Evolutionary conservation across 2,797 vertebrate species (phyloP).

Genomic region (Euthynnus affinis): DNA sequence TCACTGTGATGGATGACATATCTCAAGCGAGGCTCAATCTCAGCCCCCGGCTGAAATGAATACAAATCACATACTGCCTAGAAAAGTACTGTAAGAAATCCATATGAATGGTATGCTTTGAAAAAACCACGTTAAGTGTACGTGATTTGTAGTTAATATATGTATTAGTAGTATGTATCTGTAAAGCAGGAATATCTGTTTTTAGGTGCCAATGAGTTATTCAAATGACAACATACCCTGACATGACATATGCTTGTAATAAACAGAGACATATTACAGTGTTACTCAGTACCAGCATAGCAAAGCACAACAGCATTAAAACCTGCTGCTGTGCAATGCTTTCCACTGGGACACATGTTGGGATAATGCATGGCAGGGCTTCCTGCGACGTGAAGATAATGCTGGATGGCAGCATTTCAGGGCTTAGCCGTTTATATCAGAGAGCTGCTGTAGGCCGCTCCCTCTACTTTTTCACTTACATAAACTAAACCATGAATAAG

Average conservation of each 20-base stretch:
- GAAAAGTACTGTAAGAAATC: background rate
- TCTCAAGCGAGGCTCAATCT: slow-evolving; percentile 9
- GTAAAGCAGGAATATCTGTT: background rate
- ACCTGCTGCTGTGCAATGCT: slow-evolving; percentile 40
- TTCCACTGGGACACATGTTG: slow-evolving; percentile 52
- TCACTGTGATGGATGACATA: slow-evolving; percentile 57
- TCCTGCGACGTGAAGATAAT: slow-evolving; percentile 71
- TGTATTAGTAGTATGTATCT: background rate
- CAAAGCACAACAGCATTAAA: slow-evolving; percentile 27
- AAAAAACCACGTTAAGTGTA: background rate
- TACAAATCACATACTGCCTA: slow-evolving; percentile 37
- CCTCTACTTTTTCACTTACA: slow-evolving; percentile 37
- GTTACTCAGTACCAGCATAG: background rate
- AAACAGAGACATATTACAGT: slow-evolving; percentile 20
- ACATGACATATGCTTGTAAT: slow-evolving; percentile 26
- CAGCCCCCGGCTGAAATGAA: slow-evolving; percentile 32
- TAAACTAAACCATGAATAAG: slow-evolving; percentile 56
- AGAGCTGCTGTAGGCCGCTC: slow-evolving; percentile 46
- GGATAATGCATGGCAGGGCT: slow-evolving; percentile 45
- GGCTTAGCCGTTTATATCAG: slow-evolving; percentile 45
- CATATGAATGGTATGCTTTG: background rate
- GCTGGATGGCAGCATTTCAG: slow-evolving; percentile 64
- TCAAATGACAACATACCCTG: background rate
- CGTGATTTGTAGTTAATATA: background rate
- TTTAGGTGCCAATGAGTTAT: slow-evolving; percentile 19